Base-by-base conservation (phyloP, 2,888 invertebrate species). In the Nemotelus nigrinus region DNA sequence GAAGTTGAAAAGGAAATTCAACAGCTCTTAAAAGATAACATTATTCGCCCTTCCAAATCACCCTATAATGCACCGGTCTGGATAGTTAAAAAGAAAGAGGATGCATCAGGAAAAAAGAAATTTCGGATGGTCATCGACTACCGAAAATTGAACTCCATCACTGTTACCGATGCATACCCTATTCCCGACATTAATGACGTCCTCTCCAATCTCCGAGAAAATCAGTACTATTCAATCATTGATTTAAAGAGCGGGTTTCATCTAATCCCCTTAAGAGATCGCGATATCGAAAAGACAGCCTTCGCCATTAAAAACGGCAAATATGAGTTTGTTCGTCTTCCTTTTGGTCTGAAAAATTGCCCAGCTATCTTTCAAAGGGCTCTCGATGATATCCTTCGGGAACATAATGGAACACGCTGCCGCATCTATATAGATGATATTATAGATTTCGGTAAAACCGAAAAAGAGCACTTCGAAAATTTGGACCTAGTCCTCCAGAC, bases 31-130 rank as follows among this genome's bases (percentile, higher is more conserved):
- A 39, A 44, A 4, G 72, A 63, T 41, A 48, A 78, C 25, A 83
- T 82, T 53, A 82, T 83, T 25, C 60, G 80, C 75, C 82, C 78
- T 44, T 80, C 79, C 25, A 50, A 77, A 53, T 79, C 80, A 2
- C 82, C 81, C 2, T 82, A 81, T 79, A 74, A 64, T 7, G 79
- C 79, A n/a, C 81, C 82, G 3, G 78, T 82, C 8, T 81, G 80
- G 47, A 45, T 72, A 4, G 72, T 55, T 78, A 2, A 3, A 72
- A 10, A 65, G 68, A 2, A 77, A 70, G 8, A 70, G 10, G 71
- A 68, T 41, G 60, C 77, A 4, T 79, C 57, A 2, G 72, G 78
- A 57, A 68, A 68, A 45, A 80, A 77, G 63, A 78, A 78, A 77
- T 80, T 64, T 10, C 47, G 80, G 25, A 25, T 25, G 25, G 25